phyloP scores from a whole-genome alignment of 2,797 vertebrate species.

The Megalops cyprinoides region DNA sequence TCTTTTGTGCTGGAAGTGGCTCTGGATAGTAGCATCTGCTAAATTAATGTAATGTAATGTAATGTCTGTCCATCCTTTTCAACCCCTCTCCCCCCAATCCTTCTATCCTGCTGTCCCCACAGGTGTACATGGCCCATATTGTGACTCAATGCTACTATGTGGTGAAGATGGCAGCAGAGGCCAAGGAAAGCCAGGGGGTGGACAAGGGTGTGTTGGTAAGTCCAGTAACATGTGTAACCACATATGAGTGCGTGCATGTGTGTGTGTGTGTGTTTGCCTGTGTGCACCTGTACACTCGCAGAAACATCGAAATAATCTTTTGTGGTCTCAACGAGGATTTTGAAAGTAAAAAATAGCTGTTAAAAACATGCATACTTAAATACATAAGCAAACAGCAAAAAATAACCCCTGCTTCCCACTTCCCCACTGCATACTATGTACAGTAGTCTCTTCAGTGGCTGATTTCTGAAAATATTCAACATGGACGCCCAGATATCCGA shows the following conservation, averaged over 20 bases:
- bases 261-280: background rate
- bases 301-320: background rate
- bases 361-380: background rate
- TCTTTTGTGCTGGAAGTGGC: no score
- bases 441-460: background rate
- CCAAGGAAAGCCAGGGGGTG: background rate
- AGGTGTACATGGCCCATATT: background rate
- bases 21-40: background rate
- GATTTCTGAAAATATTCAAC: slow-evolving; percentile 18
- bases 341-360: background rate
- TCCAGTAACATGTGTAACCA: background rate
- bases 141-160: slow-evolving; percentile 1
- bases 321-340: background rate
- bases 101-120: background rate
- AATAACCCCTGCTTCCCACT: background rate
- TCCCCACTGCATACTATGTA: no score
- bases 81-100: background rate
- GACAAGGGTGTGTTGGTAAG: slow-evolving; percentile 14
- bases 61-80: no score
- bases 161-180: background rate
- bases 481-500: background rate
- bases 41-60: no score
- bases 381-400: background rate
- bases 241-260: background rate
- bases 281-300: background rate